A percentile compares a stretch with the other conserved stretches of the same genome.
Evolutionary conservation across 1,140 invertebrate genomes (phyloP).

Genomic region (Drosophila erecta): DNA sequence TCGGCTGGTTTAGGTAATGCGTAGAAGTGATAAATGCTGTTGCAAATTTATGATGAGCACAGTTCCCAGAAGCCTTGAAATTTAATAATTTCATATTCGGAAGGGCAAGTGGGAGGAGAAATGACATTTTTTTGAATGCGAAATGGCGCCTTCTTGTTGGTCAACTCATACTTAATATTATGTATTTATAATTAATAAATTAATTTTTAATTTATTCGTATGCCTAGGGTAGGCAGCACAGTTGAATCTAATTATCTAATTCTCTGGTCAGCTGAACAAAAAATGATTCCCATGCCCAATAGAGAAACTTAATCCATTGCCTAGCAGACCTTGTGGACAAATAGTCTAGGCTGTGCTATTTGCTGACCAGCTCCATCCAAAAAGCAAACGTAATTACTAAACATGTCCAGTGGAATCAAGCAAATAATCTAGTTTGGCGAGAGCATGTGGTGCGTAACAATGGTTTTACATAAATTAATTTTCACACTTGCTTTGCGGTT

Average conservation of each 20-base stretch:
- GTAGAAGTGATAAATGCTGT: background rate
- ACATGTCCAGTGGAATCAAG: constrained; percentile 20
- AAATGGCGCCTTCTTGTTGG: background rate
- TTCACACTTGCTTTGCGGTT: constrained; percentile 42
- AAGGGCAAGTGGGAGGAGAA: background rate
- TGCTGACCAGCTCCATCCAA: background rate
- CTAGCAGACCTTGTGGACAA: constrained; percentile 4
- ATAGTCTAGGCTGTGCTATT: constrained; percentile 4
- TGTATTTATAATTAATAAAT: too few species aligned
- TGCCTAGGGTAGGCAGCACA: constrained; percentile 3
- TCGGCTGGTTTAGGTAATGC: constrained; percentile 2
- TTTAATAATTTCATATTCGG: constrained; percentile 4
- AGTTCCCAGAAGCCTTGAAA: constrained; percentile 9
- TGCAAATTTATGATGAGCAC: constrained; percentile 6
- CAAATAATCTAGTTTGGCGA: constrained; percentile 1
- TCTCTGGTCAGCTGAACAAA: too few species aligned
- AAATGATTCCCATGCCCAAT: background rate
- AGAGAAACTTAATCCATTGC: constrained; percentile 8
- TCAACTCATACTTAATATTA: background rate
- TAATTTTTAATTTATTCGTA: too few species aligned
- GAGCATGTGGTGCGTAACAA: background rate
- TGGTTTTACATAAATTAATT: constrained; percentile 56
- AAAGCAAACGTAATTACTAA: constrained; percentile 35
- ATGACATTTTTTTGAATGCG: background rate
- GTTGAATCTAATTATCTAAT: background rate